phyloP scores from a whole-genome alignment of 2,797 vertebrate species.

The Coluber constrictor region DNA sequence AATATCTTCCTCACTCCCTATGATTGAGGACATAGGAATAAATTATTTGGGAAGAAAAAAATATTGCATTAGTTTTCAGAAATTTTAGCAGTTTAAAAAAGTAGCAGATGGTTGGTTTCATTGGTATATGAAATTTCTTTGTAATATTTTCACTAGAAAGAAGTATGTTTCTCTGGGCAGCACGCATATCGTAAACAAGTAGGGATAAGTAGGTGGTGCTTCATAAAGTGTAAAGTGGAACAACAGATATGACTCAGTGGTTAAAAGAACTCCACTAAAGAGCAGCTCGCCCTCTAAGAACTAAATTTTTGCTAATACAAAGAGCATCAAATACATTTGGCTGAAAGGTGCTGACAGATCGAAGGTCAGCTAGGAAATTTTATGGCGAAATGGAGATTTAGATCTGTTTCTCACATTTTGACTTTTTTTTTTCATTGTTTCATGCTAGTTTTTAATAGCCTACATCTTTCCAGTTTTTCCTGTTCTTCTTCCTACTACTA shows the following conservation, averaged over 20 bases:
- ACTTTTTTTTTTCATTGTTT: neutral
- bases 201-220: neutral
- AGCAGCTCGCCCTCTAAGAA: neutral
- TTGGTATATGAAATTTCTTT: neutral
- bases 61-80: neutral
- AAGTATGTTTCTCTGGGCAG: neutral
- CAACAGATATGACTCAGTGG: neutral
- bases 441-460: neutral
- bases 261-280: neutral
- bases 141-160: neutral
- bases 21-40: neutral
- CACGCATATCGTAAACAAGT: neutral
- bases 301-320: neutral
- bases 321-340: neutral
- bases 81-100: neutral
- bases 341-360: neutral
- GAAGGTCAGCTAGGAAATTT: neutral
- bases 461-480: neutral
- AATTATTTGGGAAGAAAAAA: neutral
- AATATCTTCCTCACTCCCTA: neutral
- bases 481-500: neutral
- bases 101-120: neutral
- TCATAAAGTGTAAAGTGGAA: constrained; percentile 8
- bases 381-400: neutral
- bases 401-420: neutral